Conservation (phyloP, 2,797 vertebrate species). For the Chiroxiphia lanceolata region DNA sequence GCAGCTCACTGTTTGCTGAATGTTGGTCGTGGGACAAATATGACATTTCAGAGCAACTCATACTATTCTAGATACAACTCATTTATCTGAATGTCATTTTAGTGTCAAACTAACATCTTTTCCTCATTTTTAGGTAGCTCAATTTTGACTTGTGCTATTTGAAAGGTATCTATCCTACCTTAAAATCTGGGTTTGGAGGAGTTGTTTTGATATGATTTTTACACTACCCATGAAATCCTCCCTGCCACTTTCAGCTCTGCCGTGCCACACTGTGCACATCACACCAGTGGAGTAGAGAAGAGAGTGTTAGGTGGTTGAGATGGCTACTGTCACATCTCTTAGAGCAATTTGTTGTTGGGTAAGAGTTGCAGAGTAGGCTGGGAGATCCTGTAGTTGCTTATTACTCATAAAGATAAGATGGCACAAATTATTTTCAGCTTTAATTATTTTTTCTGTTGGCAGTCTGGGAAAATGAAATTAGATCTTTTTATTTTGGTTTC, state of each 20-base stretch:
- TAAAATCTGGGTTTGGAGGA: background rate
- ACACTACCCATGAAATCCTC: background rate
- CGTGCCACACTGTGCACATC: fast-evolving
- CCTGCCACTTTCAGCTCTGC: background rate
- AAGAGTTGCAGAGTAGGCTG: background rate
- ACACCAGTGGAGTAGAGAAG: background rate
- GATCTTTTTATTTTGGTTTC: background rate
- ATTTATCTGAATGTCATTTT: background rate
- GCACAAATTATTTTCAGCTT: background rate
- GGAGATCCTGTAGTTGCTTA: background rate
- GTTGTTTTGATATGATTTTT: background rate
- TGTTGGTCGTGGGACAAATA: background rate
- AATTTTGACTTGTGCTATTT: background rate
- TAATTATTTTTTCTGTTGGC: background rate
- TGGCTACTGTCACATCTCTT: background rate
- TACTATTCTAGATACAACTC: background rate
- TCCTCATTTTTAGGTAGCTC: background rate
- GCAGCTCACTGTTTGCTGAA: background rate
- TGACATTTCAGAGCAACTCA: background rate
- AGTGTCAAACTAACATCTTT: background rate
- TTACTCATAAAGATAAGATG: background rate
- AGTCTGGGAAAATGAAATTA: background rate
- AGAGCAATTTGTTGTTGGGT: background rate
- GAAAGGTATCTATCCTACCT: background rate
- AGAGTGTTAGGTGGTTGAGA: fast-evolving